Conservation (phyloP, 2,888 invertebrate genomes). For the Megalurothrips usitatus region DNA sequence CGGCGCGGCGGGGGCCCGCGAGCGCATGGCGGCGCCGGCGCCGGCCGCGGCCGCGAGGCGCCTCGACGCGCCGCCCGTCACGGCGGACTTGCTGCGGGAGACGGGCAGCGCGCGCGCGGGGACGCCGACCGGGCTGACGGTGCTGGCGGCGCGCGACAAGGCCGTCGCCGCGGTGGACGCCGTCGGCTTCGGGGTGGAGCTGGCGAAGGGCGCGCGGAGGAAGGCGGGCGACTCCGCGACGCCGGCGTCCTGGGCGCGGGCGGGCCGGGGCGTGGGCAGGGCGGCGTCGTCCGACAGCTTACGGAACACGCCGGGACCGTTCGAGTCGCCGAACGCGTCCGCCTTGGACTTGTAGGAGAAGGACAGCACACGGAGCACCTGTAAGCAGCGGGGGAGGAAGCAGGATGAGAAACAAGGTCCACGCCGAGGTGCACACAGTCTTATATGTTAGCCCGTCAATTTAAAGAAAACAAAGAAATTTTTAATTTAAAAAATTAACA, state of each 20-base stretch:
- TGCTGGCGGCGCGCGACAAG: background rate
- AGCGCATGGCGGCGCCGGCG: background rate
- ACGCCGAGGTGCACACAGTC: too few species aligned
- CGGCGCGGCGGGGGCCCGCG: background rate
- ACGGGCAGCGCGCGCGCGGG: background rate
- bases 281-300: background rate
- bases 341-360: conserved; percentile 24
- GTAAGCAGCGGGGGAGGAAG: background rate
- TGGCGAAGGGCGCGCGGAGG: background rate
- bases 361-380: conserved; percentile 5
- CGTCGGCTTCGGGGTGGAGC: background rate
- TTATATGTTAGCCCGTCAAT: too few species aligned
- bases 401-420: too few species aligned
- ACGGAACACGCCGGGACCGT: conserved; percentile 6
- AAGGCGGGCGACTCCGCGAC: background rate
- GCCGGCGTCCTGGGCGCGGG: background rate
- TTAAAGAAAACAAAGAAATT: too few species aligned
- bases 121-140: background rate
- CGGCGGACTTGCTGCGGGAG: conserved; percentile 11
- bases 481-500: too few species aligned
- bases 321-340: conserved; percentile 14
- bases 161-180: background rate
- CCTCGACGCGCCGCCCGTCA: background rate
- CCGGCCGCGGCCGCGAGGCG: background rate
- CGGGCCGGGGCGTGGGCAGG: background rate